phyloP scores from a whole-genome alignment of 53 echinoderm and acorn worm species.

The Luidia sarsii region DNA sequence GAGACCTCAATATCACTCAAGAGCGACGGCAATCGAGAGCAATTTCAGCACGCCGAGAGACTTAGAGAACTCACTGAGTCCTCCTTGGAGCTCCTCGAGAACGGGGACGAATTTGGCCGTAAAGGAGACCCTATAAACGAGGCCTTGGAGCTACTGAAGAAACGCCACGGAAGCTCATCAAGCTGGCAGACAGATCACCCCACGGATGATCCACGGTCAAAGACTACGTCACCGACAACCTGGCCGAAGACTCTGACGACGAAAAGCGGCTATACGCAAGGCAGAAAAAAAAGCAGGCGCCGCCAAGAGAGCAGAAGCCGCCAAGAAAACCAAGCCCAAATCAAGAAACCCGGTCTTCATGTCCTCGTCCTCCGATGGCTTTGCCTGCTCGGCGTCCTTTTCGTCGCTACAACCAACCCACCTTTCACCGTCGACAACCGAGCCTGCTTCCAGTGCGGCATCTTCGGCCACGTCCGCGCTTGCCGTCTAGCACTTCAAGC shows the following conservation, averaged over 20 bases:
- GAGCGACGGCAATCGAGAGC: neutral
- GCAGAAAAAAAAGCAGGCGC: neutral
- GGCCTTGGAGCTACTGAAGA: neutral
- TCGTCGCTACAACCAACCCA: neutral
- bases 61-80: neutral
- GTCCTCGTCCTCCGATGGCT: neutral
- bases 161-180: too few species aligned
- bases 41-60: neutral
- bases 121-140: neutral
- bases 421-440: neutral
- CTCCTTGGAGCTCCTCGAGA: neutral
- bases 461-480: neutral
- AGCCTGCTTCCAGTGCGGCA: conserved; percentile 3
- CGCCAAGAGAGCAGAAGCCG: too few species aligned
- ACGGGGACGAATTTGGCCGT: neutral
- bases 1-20: neutral
- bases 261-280: conserved; percentile 25
- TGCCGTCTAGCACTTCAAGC: neutral
- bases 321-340: neutral
- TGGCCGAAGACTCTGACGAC: conserved; percentile 31
- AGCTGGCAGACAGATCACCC: neutral
- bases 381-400: neutral
- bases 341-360: too few species aligned
- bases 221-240: neutral
- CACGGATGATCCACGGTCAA: neutral